Conservation (phyloP, 37 sponge, comb jelly and placozoan genomes). For the Theonella swinhoei region DNA sequence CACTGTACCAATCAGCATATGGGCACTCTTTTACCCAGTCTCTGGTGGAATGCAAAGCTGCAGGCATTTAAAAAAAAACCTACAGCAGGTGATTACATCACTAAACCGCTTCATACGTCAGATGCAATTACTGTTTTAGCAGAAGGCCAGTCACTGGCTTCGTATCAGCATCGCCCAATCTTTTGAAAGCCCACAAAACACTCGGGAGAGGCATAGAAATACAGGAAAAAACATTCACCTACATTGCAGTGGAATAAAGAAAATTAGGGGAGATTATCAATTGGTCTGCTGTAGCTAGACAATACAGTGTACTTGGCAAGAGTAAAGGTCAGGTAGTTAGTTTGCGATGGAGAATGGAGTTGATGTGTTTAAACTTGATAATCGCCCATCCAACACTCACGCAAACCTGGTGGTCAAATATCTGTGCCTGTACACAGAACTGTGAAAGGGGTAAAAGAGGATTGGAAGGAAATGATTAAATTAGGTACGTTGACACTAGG, state of each 20-base stretch:
- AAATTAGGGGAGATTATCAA: constrained; percentile 16
- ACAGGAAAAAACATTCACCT: constrained; percentile 44
- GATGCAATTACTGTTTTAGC: constrained; percentile 20
- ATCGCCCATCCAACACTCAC: neutral
- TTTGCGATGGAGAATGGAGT: constrained; percentile 30
- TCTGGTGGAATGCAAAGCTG: neutral
- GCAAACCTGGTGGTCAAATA: neutral
- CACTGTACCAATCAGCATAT: neutral
- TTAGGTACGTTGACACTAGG: constrained; percentile 24
- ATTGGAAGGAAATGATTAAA: constrained; percentile 26
- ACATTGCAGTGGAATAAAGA: constrained; percentile 45
- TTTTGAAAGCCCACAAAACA: constrained; percentile 18
- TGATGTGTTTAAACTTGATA: constrained; percentile 11
- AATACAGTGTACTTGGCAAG: constrained; percentile 15
- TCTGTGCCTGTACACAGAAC: constrained; percentile 28
- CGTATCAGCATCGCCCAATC: constrained; percentile 20
- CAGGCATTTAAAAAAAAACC: constrained; percentile 1
- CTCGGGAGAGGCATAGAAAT: neutral
- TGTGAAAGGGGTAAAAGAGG: constrained; percentile 4
- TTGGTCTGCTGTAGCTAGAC: constrained; percentile 26
- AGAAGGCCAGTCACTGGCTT: constrained; percentile 22
- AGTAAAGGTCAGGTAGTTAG: constrained; percentile 21
- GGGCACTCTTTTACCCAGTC: neutral
- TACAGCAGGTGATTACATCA: constrained; percentile 21
- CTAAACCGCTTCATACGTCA: neutral